Conservation (phyloP, 2,888 invertebrate genomes). For the Drosophila kokeensis region DNA sequence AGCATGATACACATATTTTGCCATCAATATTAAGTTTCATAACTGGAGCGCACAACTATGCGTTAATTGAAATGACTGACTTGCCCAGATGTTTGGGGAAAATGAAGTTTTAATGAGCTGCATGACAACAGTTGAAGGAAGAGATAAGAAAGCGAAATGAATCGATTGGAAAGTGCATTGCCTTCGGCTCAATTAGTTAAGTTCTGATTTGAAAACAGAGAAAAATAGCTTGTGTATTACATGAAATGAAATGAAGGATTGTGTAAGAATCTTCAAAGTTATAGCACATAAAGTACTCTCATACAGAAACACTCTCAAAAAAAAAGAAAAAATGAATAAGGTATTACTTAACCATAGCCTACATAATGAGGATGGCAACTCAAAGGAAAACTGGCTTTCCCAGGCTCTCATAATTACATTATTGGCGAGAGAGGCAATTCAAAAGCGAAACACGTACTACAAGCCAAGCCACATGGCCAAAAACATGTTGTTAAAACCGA, state of each 20-base stretch:
- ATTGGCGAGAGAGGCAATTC: conserved; percentile 48
- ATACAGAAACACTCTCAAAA: too few species aligned
- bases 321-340: background rate
- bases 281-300: background rate
- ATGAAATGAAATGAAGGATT: background rate
- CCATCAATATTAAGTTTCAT: conserved; percentile 8
- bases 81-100: background rate
- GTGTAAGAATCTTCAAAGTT: background rate
- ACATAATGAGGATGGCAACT: background rate
- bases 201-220: background rate
- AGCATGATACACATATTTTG: conserved; percentile 42
- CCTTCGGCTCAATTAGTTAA: conserved; percentile 2
- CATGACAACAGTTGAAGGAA: conserved; percentile 23
- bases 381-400: conserved; percentile 6
- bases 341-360: background rate
- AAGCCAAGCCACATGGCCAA: conserved; percentile 17
- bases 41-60: conserved; percentile 31
- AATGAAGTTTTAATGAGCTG: conserved; percentile 54
- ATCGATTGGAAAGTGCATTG: background rate
- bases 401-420: conserved; percentile 42
- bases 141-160: background rate
- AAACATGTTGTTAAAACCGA: conserved; percentile 51
- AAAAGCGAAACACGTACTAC: conserved; percentile 69
- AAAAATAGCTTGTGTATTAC: background rate
- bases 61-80: conserved; percentile 53